Conservation (phyloP, 2,113 vertebrate species). For the Rhizomys pruinosus region DNA sequence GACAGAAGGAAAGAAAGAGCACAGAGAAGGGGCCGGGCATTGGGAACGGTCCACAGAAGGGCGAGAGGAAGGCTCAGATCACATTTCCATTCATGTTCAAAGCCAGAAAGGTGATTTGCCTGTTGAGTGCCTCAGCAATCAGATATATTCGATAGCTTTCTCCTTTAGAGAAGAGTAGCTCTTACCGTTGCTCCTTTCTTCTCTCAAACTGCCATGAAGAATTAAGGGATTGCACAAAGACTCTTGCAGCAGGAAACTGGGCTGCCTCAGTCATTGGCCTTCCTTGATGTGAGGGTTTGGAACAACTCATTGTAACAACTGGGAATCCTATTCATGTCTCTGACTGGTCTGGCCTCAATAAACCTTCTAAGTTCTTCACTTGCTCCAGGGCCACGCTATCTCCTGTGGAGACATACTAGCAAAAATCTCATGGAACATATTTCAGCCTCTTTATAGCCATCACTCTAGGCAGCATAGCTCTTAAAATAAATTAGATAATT, state of each 20-base stretch:
- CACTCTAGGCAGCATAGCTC: neutral
- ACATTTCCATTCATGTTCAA: neutral
- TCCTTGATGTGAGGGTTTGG: neutral
- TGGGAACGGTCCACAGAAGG: neutral
- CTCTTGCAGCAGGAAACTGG: neutral
- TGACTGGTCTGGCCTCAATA: neutral
- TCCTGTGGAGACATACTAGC: neutral
- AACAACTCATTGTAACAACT: neutral
- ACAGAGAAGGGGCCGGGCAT: neutral
- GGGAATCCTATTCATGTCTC: neutral
- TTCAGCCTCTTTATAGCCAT: neutral
- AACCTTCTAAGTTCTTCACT: neutral
- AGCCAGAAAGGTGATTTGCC: neutral
- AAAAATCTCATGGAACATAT: too few species aligned
- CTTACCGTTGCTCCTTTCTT: neutral
- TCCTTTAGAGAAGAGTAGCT: neutral
- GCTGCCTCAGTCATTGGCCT: neutral
- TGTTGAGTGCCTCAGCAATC: neutral
- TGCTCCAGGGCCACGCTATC: neutral
- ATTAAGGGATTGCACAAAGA: neutral
- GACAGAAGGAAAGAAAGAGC: neutral
- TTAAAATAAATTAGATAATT: neutral
- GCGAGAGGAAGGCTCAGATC: fast-evolving
- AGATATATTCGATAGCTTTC: neutral
- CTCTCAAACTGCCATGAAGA: neutral